Evolutionary conservation across 2,888 invertebrate genomes (phyloP), one percentile per base, ranked within the genome.

Genomic region (Drosophila ezoana): DNA sequence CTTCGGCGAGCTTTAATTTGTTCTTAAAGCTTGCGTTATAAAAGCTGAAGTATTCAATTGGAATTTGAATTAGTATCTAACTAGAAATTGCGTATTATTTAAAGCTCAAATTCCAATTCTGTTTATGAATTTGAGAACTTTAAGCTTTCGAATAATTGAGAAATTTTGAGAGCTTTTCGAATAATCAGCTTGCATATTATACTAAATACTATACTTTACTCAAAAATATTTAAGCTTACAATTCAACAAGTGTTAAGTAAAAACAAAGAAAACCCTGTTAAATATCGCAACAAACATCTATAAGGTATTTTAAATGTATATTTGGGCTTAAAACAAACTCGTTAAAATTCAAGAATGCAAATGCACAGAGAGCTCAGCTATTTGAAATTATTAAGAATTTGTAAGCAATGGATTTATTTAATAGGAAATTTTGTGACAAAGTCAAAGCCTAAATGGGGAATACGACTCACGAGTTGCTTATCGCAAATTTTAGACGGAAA

Each of bases 161-260:
- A 23, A 23, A 23, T 1, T 23, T 1, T 23, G 23, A 23, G 1
- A 5, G 23, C 23, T 5, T 23, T 23, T 23, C 23, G 4, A 35
- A 35, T 13, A 14, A 14, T 9, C 9, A 14, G 0, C 0, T 4
- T 1, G 2, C 18, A 14, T 8, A 28, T 28, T 28, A 28, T 28
- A 28, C 28, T 8, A 8, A 28, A 28, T 28, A 28, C 23, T 23
- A 23, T 6, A 23, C 1, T 23, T 6, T 23, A 23, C 6, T 23
- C 6, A 8, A 28, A 28, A 38, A 51, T 38, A 11, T 4, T 1
- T 14, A 1, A 23, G 8, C 6, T 6, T 32, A 4, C 3, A 32
- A 18, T 32, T 54, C 18, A 43, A 54, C 32, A 53, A 53, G 53
- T 53, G 32, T 11, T 3, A 0, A 5, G 20, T 2, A 23, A 23